Conservation (phyloP, 1,140 invertebrate species). For the Liolophura sinensis region DNA sequence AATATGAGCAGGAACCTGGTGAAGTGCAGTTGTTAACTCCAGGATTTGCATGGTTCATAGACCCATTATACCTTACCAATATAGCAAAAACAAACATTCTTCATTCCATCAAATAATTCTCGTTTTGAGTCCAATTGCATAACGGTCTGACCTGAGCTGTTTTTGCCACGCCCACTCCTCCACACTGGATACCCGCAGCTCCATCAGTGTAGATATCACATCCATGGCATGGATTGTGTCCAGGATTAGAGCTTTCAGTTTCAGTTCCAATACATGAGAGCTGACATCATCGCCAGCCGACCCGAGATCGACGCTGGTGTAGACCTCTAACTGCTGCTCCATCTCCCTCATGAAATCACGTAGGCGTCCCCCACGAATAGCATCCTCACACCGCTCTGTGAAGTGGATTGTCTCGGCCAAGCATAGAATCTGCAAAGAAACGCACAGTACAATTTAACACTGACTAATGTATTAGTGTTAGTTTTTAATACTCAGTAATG, state of each 20-base stretch:
- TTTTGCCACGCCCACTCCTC: conserved; percentile 93
- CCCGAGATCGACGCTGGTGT: conserved; percentile 65
- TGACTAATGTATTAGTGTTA: not conserved
- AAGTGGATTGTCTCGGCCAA: conserved; percentile 74
- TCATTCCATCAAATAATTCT: too few species aligned
- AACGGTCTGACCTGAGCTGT: conserved; percentile 76
- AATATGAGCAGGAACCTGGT: too few species aligned
- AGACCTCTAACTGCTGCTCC: conserved; percentile 67
- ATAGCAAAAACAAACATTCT: too few species aligned
- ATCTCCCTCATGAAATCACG: conserved; percentile 61
- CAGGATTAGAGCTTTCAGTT: conserved; percentile 78
- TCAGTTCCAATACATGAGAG: conserved; percentile 59
- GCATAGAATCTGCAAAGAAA: conserved; percentile 70
- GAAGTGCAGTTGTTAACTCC: too few species aligned
- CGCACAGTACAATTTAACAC: not conserved
- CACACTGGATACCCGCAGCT: conserved; percentile 67
- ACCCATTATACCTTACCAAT: too few species aligned
- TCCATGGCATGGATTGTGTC: conserved; percentile 91
- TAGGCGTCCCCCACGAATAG: conserved; percentile 71
- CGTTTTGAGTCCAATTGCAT: not conserved
- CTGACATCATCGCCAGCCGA: conserved; percentile 29
- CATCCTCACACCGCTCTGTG: conserved; percentile 79
- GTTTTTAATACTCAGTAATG: not conserved
- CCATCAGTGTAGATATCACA: conserved; percentile 78
- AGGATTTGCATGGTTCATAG: too few species aligned